Evolutionary conservation across 2,797 vertebrate genomes (phyloP), one percentile per base, ranked within the genome.

Genomic region (Cyclura pinguis): DNA sequence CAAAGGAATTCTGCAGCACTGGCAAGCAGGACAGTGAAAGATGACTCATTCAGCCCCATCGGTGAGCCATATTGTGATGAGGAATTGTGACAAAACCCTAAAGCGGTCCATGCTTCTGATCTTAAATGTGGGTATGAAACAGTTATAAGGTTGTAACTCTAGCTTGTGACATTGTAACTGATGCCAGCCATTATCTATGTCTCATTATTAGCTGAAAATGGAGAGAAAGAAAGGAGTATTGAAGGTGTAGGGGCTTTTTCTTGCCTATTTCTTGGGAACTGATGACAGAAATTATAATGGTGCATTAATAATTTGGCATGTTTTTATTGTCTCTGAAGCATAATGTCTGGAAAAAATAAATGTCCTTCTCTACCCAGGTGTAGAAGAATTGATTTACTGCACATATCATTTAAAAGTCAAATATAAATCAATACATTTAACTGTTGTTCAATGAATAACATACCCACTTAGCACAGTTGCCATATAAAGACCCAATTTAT

Each of bases 401-500:
- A 14, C 13, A 78, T 10, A 80, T 77, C 90, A 95, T 0, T 83
- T 59, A 93, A 50, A 55, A 47, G 20, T 38, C 50, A 69, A n/a
- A 8, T 10, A 78, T 50, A 82, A 62, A 90, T 47, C 67, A 86
- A 9, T 13, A 52, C 1, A 38, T 38, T 88, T 81, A 88, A 82
- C 67, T 81, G 88, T 78, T 82, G 47, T 90, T 78, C 47, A 90
- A 91, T 50, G 83, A 95, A 42, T 59, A 0, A 96, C 98, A 96
- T 98, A 99, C 99, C 99, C 99, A 95, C 96, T 99, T 95, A 99
- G 96, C 95, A 99, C 99, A 0, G 99, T 99, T 96, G 98, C 98
- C 99, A 99, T 99, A 96, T 99, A 99, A 93, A 99, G 97, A 92
- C 98, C 99, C 97, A 99, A 97, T 97, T 99, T 99, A 95, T 96